Conservation (phyloP, 2,113 vertebrate species). For the Takifugu flavidus region DNA sequence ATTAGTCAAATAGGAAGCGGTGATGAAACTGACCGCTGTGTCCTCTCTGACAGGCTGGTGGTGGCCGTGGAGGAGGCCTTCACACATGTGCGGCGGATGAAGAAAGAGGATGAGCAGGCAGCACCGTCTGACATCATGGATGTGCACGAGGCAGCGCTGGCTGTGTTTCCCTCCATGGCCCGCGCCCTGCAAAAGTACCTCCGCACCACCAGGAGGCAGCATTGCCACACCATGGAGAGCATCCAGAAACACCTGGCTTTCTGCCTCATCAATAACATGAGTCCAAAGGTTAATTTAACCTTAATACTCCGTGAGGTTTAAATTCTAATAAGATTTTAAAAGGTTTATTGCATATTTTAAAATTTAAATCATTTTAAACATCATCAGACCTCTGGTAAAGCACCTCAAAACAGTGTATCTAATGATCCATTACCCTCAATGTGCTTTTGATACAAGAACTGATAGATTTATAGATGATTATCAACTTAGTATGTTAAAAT, state of each 20-base stretch:
- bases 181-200: conserved; percentile 95
- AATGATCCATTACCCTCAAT: too few species aligned
- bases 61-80: conserved; percentile 96
- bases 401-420: too few species aligned
- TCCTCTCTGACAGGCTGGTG: conserved; percentile 79
- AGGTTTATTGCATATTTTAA: not conserved
- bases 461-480: too few species aligned
- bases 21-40: not conserved
- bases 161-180: conserved; percentile 95
- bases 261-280: conserved; percentile 95
- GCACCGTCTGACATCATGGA: conserved; percentile 91
- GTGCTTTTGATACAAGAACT: too few species aligned
- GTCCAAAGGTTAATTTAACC: conserved; percentile 82
- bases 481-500: too few species aligned
- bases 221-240: conserved; percentile 98
- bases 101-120: conserved; percentile 89
- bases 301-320: not conserved
- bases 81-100: conserved; percentile 88
- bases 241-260: conserved; percentile 94
- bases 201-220: conserved; percentile 91
- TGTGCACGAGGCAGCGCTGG: conserved; percentile 89
- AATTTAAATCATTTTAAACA: too few species aligned
- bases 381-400: too few species aligned
- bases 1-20: too few species aligned
- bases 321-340: not conserved